These are phyloP conservation scores for Steinernema hermaphroditum DNA, from an alignment of 2,888 invertebrate species.

Conservation along the genomic window DNA sequence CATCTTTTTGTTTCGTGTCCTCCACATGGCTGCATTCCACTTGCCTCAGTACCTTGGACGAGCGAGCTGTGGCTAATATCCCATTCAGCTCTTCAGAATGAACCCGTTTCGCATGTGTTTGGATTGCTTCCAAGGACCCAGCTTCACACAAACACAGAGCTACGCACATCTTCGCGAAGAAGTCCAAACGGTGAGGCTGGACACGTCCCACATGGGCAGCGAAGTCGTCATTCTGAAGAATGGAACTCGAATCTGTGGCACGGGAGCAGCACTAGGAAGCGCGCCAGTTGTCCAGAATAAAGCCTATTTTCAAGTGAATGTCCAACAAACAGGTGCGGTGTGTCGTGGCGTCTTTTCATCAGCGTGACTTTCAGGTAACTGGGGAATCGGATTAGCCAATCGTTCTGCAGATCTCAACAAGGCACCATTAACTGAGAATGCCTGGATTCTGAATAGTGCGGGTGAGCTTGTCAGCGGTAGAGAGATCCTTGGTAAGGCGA, in stretches of 20 bases:
- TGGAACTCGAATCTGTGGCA: constrained; percentile 88
- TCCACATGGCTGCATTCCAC: too few species aligned
- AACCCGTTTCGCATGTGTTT: constrained; percentile 44
- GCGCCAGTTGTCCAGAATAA: constrained; percentile 94
- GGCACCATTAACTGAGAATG: constrained; percentile 83
- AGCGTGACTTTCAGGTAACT: constrained; percentile 71
- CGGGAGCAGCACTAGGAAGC: constrained; percentile 89
- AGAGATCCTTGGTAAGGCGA: constrained; percentile 76
- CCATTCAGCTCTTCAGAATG: not conserved
- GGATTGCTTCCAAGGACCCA: constrained; percentile 50
- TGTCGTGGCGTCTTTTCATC: not conserved
- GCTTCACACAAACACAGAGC: constrained; percentile 46
- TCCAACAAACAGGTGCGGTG: constrained; percentile 84
- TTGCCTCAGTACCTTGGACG: too few species aligned
- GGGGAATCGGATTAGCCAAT: constrained; percentile 92
- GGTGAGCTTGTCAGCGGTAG: constrained; percentile 83
- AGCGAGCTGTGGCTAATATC: too few species aligned
- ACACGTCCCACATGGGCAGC: constrained; percentile 73
- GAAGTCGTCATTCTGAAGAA: constrained; percentile 94
- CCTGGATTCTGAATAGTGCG: constrained; percentile 88
- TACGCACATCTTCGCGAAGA: constrained; percentile 55
- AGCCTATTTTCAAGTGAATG: constrained; percentile 95
- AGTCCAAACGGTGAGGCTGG: constrained; percentile 52
- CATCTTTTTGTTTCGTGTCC: too few species aligned
- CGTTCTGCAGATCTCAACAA: constrained; percentile 82